Evolutionary conservation across 2,797 vertebrate genomes (phyloP).

Genomic region (Nannoperca australis): DNA sequence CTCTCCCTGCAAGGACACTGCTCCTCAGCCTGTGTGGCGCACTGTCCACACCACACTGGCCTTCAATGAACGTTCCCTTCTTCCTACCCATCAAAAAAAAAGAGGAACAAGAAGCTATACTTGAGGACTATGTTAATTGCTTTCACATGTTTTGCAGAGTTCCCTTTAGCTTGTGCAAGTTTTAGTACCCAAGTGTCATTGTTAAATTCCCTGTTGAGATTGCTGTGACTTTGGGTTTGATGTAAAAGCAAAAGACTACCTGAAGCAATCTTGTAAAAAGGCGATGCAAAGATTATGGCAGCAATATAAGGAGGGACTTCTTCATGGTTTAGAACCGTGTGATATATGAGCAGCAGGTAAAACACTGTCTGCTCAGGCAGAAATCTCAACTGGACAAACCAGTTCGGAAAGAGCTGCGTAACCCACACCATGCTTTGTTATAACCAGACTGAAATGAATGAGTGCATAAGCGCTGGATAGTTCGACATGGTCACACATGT

Average conservation of each 20-base stretch:
- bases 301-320: background rate
- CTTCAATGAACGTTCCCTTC: constrained; percentile 54
- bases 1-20: constrained; percentile 58
- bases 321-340: background rate
- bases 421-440: constrained; percentile 23
- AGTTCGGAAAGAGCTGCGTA: constrained; percentile 46
- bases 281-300: too few species aligned
- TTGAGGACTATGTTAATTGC: constrained; percentile 63
- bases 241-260: background rate
- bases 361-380: constrained; percentile 9
- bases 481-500: background rate
- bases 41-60: constrained; percentile 61
- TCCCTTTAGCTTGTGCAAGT: constrained; percentile 14
- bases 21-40: constrained; percentile 64
- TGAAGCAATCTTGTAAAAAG: background rate
- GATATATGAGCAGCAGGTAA: background rate
- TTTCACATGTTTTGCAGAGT: constrained; percentile 62
- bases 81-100: constrained; percentile 25
- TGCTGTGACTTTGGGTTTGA: background rate
- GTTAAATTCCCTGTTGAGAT: constrained; percentile 9
- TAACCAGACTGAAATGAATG: constrained; percentile 25
- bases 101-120: constrained; percentile 49
- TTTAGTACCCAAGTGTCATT: constrained; percentile 26
- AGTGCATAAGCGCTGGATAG: background rate
- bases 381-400: constrained; percentile 66